phyloP scores from a whole-genome alignment of 2,797 vertebrate genomes.

The Valencia hispanica region DNA sequence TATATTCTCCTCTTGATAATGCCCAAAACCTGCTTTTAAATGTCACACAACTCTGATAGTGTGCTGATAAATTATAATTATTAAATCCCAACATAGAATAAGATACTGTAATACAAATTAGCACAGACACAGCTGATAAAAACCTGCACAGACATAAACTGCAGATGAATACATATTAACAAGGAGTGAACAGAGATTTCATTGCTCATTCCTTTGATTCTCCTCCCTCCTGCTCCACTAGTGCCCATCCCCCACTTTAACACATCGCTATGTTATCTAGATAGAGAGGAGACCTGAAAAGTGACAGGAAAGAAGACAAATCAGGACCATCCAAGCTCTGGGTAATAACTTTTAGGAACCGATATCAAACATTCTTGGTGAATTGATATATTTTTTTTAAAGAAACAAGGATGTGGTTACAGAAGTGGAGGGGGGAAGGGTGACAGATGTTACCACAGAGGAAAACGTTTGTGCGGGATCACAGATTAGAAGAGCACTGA shows the following conservation, averaged over 20 bases:
- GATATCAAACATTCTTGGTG: slow-evolving; percentile 29
- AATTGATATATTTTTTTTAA: not conserved
- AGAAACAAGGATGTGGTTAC: slow-evolving; percentile 5
- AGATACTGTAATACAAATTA: not conserved
- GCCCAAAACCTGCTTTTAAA: not conserved
- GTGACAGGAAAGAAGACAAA: slow-evolving; percentile 42
- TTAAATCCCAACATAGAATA: not conserved
- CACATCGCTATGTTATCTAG: slow-evolving; percentile 67
- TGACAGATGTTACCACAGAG: slow-evolving; percentile 22
- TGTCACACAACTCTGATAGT: not conserved
- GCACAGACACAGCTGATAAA: not conserved
- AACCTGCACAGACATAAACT: slow-evolving; percentile 15
- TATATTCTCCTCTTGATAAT: not conserved
- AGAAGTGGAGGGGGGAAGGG: not conserved
- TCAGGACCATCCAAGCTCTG: slow-evolving; percentile 22
- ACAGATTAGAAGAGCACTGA: slow-evolving; percentile 26
- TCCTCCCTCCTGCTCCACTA: slow-evolving; percentile 40
- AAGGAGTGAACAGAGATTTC: slow-evolving; percentile 59
- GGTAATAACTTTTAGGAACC: slow-evolving; percentile 32
- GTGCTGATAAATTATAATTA: not conserved
- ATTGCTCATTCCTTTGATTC: slow-evolving; percentile 66
- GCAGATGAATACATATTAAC: slow-evolving; percentile 20
- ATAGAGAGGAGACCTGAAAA: slow-evolving; percentile 64
- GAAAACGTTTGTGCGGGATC: slow-evolving; percentile 17
- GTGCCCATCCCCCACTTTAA: slow-evolving; percentile 52